Conservation (phyloP, 2,113 vertebrate genomes). For the Corythaixoides concolor region DNA sequence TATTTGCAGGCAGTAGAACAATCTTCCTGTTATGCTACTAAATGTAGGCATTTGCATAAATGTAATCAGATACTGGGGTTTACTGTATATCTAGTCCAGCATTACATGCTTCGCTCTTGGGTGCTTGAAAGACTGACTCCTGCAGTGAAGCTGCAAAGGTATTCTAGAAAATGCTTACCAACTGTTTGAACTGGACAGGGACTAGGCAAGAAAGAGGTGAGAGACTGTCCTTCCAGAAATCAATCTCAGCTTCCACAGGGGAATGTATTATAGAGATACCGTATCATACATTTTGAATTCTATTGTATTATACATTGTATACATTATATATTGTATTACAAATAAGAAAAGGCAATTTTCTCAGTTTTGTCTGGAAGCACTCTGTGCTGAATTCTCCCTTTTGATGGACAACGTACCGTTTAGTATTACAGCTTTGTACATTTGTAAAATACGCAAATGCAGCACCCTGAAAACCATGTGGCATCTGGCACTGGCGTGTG, state of each 20-base stretch:
- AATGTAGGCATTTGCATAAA: slow-evolving; percentile 32
- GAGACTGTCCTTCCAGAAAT: not conserved
- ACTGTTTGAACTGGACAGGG: not conserved
- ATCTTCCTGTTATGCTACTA: slow-evolving; percentile 28
- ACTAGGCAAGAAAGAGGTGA: not conserved
- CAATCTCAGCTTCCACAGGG: not conserved
- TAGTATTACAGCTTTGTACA: not conserved
- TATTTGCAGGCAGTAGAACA: slow-evolving; percentile 24
- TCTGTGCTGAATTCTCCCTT: not conserved
- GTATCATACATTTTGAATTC: not conserved
- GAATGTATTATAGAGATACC: not conserved
- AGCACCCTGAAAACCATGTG: not conserved
- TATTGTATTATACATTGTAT: not conserved
- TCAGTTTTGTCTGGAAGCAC: not conserved
- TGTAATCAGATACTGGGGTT: not conserved
- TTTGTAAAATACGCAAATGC: not conserved
- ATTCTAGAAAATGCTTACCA: not conserved
- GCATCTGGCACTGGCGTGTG: not conserved
- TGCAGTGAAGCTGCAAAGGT: not conserved
- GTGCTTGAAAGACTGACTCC: not conserved
- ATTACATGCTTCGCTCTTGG: not conserved
- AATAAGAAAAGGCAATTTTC: not conserved
- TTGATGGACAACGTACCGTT: not conserved
- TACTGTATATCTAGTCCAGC: not conserved
- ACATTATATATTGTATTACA: not conserved